A percentile compares a stretch with the other conserved stretches of the same genome.
These are phyloP conservation scores for Bryconaethiops microstoma DNA, from an alignment of 2,797 vertebrate species.

Conservation along the genomic window DNA sequence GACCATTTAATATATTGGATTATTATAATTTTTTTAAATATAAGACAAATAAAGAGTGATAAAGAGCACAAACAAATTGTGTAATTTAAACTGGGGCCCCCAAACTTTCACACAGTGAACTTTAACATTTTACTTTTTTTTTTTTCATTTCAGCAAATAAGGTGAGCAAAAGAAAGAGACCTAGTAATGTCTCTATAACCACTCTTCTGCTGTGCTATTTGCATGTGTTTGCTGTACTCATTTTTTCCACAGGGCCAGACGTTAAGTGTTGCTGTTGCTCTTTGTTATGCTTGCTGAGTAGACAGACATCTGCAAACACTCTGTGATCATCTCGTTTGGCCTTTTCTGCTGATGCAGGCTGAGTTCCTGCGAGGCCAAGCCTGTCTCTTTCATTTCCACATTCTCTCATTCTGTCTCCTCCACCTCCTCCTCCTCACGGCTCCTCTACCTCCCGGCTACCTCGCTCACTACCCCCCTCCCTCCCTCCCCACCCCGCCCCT, in stretches of 20 bases:
- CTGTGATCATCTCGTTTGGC: constrained; percentile 48
- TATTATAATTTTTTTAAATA: too few species aligned
- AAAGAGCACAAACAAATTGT: too few species aligned
- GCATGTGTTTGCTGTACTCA: constrained; percentile 36
- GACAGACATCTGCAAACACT: constrained; percentile 55
- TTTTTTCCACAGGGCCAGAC: constrained; percentile 47
- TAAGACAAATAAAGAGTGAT: too few species aligned
- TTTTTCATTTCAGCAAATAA: not conserved
- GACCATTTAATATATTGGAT: too few species aligned
- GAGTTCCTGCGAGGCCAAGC: constrained; percentile 51
- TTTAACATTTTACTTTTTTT: too few species aligned
- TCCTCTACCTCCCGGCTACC: constrained; percentile 49
- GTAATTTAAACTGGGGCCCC: too few species aligned
- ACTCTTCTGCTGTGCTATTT: constrained; percentile 23
- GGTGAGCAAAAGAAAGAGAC: not conserved
- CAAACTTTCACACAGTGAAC: too few species aligned
- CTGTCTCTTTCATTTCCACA: constrained; percentile 53
- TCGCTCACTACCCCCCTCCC: constrained; percentile 11
- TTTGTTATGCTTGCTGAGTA: constrained; percentile 39
- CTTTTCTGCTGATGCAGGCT: constrained; percentile 56
- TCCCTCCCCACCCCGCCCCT: not conserved
- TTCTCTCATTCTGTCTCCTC: constrained; percentile 45
- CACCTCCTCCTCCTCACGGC: constrained; percentile 40
- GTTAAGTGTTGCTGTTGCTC: constrained; percentile 35
- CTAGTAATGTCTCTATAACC: not conserved